Conservation (phyloP, 2,888 invertebrate species). For the Leucoptera coffeella region DNA sequence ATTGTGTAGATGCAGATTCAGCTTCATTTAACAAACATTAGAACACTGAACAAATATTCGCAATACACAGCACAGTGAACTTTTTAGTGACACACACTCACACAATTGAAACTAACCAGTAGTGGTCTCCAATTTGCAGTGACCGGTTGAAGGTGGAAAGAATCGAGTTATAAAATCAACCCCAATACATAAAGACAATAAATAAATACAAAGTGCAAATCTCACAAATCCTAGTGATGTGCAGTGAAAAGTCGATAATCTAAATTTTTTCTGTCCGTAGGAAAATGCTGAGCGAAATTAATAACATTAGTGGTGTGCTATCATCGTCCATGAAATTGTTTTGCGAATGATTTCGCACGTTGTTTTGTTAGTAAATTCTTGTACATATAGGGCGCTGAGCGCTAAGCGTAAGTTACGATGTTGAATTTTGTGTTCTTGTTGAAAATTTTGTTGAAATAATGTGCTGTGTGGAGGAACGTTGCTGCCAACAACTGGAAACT, state of each 20-base stretch:
- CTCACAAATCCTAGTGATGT: conserved; percentile 23
- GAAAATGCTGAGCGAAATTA: conserved; percentile 50
- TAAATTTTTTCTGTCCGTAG: conserved; percentile 48
- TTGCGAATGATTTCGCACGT: conserved; percentile 49
- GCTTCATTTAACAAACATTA: too few species aligned
- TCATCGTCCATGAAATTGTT: conserved; percentile 48
- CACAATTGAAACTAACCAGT: conserved; percentile 48
- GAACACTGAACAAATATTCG: too few species aligned
- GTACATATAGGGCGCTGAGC: too few species aligned
- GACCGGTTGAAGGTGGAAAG: conserved; percentile 47
- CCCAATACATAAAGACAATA: too few species aligned
- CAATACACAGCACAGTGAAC: too few species aligned
- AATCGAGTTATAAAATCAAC: conserved; percentile 29
- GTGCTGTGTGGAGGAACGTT: conserved; percentile 2
- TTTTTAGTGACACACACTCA: too few species aligned
- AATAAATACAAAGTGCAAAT: conserved; percentile 9
- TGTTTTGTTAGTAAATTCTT: too few species aligned
- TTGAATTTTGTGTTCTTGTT: too few species aligned
- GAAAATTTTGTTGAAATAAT: too few species aligned
- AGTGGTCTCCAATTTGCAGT: conserved; percentile 50
- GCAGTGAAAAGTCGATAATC: conserved; percentile 22
- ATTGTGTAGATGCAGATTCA: too few species aligned
- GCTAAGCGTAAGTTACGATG: too few species aligned
- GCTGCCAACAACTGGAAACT: conserved; percentile 1
- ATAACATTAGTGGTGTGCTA: conserved; percentile 50